Percentiles rank a stretch among this genome's conserved stretches.
These are phyloP conservation scores for Nothocercus nigrocapillus DNA, from an alignment of 2,113 vertebrate species.

Conservation along the genomic window DNA sequence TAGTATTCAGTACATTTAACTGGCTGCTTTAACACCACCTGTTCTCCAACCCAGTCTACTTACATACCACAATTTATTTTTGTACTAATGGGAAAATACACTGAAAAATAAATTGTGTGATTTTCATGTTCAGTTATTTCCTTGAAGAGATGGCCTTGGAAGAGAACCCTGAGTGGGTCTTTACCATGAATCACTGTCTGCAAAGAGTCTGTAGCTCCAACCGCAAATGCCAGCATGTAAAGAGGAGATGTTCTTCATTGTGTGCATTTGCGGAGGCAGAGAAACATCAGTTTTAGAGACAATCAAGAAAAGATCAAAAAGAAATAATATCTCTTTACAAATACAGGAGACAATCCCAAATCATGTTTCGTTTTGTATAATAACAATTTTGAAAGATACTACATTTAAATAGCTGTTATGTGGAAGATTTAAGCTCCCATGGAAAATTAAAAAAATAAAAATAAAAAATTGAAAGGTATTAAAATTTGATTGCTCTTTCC, in stretches of 20 bases:
- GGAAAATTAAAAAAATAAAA: background rate
- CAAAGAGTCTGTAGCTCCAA: background rate
- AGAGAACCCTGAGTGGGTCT: slow-evolving; percentile 8
- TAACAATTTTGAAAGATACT: slow-evolving; percentile 62
- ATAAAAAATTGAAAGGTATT: background rate
- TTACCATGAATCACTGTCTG: slow-evolving; percentile 1
- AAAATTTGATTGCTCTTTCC: background rate
- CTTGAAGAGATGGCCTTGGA: background rate
- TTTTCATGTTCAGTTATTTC: slow-evolving; percentile 29
- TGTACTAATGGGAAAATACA: slow-evolving; percentile 34
- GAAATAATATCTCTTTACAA: slow-evolving; percentile 8
- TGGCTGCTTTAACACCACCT: slow-evolving; percentile 52
- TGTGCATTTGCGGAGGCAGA: background rate
- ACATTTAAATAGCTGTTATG: slow-evolving; percentile 22
- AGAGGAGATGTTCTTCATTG: background rate
- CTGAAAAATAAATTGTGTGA: slow-evolving; percentile 51
- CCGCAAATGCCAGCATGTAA: background rate
- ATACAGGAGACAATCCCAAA: slow-evolving; percentile 9
- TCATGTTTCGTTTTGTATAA: background rate
- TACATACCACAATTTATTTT: slow-evolving; percentile 64
- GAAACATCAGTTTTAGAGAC: background rate
- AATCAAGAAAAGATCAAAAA: background rate
- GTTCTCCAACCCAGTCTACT: background rate
- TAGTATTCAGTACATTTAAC: background rate
- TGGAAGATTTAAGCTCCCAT: background rate